Conservation (phyloP, 2,888 invertebrate species). For the Steinernema hermaphroditum region DNA sequence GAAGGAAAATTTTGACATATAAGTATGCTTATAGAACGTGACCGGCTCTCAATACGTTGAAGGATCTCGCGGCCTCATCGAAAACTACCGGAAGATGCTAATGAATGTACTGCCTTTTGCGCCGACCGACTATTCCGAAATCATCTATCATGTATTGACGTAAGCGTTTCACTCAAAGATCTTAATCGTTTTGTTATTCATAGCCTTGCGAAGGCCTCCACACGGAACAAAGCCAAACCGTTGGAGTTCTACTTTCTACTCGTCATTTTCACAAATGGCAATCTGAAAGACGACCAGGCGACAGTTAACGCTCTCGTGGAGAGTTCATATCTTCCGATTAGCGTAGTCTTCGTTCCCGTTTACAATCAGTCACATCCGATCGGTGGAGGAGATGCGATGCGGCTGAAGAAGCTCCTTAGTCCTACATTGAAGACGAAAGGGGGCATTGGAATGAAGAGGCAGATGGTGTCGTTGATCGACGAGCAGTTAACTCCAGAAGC, state of each 20-base stretch:
- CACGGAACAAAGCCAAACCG: constrained; percentile 38
- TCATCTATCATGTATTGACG: constrained; percentile 71
- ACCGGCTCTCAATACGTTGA: constrained; percentile 68
- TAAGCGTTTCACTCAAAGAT: constrained; percentile 46
- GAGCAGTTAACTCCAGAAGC: constrained; percentile 13
- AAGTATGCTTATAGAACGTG: no score
- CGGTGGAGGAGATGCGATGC: constrained; percentile 34
- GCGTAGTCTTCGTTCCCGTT: constrained; percentile 54
- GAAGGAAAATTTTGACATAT: no score
- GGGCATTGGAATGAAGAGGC: not conserved
- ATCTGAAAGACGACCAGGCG: constrained; percentile 38
- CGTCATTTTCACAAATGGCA: constrained; percentile 61
- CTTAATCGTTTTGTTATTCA: not conserved
- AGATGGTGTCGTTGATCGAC: constrained; percentile 16
- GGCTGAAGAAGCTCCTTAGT: constrained; percentile 28
- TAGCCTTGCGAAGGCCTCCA: constrained; percentile 60
- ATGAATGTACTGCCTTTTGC: constrained; percentile 70
- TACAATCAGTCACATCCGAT: constrained; percentile 43
- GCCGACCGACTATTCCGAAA: constrained; percentile 73
- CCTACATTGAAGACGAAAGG: constrained; percentile 16
- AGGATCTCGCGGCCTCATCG: constrained; percentile 70
- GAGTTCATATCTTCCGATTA: constrained; percentile 56
- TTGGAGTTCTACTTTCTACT: constrained; percentile 52
- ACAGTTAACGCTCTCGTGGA: constrained; percentile 52
- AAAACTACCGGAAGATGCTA: constrained; percentile 70